A percentile compares a stretch with the other conserved stretches of the same genome.
Evolutionary conservation across 2,113 vertebrate species (phyloP).

Genomic region (Chinchilla lanigera): DNA sequence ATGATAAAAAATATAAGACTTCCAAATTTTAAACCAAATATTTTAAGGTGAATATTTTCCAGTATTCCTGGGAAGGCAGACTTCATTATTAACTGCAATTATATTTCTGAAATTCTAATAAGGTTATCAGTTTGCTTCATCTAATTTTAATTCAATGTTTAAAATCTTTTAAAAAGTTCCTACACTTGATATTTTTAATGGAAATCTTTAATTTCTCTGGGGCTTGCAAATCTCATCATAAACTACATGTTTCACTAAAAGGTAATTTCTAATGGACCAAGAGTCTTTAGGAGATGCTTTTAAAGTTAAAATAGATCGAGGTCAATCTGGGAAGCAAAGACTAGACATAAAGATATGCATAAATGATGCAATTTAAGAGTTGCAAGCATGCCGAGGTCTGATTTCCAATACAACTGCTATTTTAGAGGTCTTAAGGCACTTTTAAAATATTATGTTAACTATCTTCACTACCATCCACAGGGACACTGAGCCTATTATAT

Average conservation of each 20-base stretch:
- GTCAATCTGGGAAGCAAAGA: slow-evolving; percentile 51
- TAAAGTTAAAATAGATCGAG: slow-evolving; percentile 57
- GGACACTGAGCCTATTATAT: slow-evolving; percentile 54
- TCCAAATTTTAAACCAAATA: not conserved
- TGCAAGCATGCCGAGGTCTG: not conserved
- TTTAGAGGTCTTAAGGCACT: not conserved
- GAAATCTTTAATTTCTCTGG: slow-evolving; percentile 58
- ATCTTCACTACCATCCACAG: slow-evolving; percentile 23
- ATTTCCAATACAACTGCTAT: not conserved
- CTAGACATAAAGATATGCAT: not conserved
- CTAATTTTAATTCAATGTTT: slow-evolving; percentile 58
- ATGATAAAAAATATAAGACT: not conserved
- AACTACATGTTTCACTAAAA: slow-evolving; percentile 48
- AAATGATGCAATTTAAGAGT: slow-evolving; percentile 32
- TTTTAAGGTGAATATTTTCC: not conserved
- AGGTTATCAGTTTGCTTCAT: slow-evolving; percentile 25
- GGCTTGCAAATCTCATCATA: slow-evolving; percentile 57
- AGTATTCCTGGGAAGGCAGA: not conserved
- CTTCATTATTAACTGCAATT: not conserved
- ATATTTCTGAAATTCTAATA: slow-evolving; percentile 49
- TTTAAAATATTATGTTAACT: slow-evolving; percentile 66
- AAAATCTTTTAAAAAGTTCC: slow-evolving; percentile 15
- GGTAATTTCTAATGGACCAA: slow-evolving; percentile 63
- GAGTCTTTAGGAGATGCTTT: slow-evolving; percentile 56
- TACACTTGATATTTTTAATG: slow-evolving; percentile 35